Percentiles rank a stretch among this genome's conserved stretches.
Evolutionary conservation across 1,140 invertebrate genomes (phyloP).

Genomic region (Microplitis mediator): DNA sequence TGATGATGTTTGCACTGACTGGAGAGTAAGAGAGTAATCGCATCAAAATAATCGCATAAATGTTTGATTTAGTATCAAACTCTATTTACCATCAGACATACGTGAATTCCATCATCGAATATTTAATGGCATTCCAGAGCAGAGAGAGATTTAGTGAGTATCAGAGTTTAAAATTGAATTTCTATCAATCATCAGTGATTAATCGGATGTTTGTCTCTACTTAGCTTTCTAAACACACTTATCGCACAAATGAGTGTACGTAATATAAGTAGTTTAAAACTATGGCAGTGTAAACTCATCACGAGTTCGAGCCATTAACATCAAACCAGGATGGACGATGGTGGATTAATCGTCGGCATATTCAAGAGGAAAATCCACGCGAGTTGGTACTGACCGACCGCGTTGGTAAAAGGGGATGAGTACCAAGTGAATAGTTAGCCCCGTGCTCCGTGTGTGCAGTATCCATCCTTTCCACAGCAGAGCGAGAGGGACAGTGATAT

Average conservation of each 20-base stretch:
- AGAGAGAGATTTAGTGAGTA: too few relatives aligned
- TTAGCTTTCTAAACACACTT: conserved; percentile 1
- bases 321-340: conserved; percentile 14
- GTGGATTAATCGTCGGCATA: conserved; percentile 45
- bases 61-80: too few relatives aligned
- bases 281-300: neutral
- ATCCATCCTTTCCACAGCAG: neutral
- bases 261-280: neutral
- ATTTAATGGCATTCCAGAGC: too few relatives aligned
- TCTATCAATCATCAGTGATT: neutral
- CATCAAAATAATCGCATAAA: too few relatives aligned
- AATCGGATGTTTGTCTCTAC: neutral
- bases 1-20: too few relatives aligned
- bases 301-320: neutral
- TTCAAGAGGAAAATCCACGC: conserved; percentile 44
- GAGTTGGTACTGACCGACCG: conserved; percentile 33
- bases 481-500: neutral
- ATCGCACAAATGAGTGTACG: neutral
- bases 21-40: too few relatives aligned
- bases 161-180: neutral
- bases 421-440: conserved; percentile 32
- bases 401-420: neutral
- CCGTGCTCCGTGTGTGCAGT: neutral
- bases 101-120: too few relatives aligned
- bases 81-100: too few relatives aligned